phyloP scores from a whole-genome alignment of 2,888 invertebrate genomes.

The Unio delphinus region DNA sequence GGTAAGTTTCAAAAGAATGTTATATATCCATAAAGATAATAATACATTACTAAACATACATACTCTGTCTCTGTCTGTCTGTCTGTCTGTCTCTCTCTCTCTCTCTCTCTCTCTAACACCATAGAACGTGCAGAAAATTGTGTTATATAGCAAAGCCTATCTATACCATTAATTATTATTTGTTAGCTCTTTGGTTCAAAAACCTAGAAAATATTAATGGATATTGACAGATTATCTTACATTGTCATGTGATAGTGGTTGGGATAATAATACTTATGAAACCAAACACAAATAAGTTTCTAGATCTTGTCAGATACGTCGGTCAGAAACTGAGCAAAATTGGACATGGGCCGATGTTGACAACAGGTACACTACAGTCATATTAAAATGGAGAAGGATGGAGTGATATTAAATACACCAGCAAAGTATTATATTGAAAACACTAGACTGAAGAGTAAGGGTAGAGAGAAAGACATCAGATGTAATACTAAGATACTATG shows the following conservation, averaged over 20 bases:
- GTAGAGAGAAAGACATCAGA: background rate
- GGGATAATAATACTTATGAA: too few species aligned
- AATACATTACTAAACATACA: background rate
- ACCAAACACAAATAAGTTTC: too few species aligned
- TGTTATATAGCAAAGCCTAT: background rate
- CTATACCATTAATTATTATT: background rate
- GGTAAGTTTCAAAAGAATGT: constrained; percentile 38
- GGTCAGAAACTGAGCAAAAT: too few species aligned
- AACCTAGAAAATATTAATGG: too few species aligned
- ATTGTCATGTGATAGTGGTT: too few species aligned
- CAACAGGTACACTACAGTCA: constrained; percentile 63
- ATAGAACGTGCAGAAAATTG: background rate
- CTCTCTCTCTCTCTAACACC: background rate
- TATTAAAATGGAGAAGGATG: constrained; percentile 59
- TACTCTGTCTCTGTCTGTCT: too few species aligned
- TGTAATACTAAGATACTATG: too few species aligned
- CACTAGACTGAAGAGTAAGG: background rate
- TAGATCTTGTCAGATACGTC: too few species aligned
- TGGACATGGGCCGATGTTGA: constrained; percentile 51
- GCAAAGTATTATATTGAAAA: too few species aligned
- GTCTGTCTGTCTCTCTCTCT: too few species aligned
- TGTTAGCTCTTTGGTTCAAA: background rate
- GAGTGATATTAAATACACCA: constrained; percentile 61
- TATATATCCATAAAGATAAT: background rate
- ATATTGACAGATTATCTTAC: too few species aligned